A percentile compares a stretch with the other conserved stretches of the same genome.
Evolutionary conservation across 2,888 invertebrate genomes (phyloP).

Genomic region (Synergus japonicus): DNA sequence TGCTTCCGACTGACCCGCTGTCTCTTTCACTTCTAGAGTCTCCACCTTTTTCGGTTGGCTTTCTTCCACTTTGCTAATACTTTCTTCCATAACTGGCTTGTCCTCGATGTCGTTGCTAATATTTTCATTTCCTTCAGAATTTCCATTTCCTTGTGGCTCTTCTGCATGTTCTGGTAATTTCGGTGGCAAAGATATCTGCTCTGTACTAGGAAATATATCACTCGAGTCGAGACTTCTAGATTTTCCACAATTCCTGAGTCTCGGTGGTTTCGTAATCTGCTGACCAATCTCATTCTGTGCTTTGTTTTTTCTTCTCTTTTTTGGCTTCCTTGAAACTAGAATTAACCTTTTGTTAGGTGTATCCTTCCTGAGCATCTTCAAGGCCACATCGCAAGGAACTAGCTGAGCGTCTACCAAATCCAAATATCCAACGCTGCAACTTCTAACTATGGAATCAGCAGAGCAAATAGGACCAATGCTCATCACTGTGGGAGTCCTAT

Average conservation of each 20-base stretch:
- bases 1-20: slow-evolving; percentile 49
- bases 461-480: slow-evolving; percentile 82
- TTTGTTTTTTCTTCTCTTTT: slow-evolving; percentile 73
- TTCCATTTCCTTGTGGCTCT: slow-evolving; percentile 55
- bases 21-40: slow-evolving; percentile 46
- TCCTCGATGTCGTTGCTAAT: slow-evolving; percentile 37
- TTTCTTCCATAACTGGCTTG: slow-evolving; percentile 45
- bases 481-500: slow-evolving; percentile 80
- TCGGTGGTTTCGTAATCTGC: slow-evolving; percentile 76
- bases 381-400: slow-evolving; percentile 86
- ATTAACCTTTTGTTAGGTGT: slow-evolving; percentile 86
- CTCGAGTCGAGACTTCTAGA: slow-evolving; percentile 92
- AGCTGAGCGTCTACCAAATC: slow-evolving; percentile 89
- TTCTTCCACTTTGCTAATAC: slow-evolving; percentile 48
- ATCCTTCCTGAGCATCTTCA: slow-evolving; percentile 85
- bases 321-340: slow-evolving; percentile 84
- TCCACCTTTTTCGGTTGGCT: slow-evolving; percentile 43
- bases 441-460: slow-evolving; percentile 87
- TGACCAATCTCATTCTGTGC: slow-evolving; percentile 64
- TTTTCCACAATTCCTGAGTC: slow-evolving; percentile 85
- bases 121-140: slow-evolving; percentile 41
- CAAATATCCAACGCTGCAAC: slow-evolving; percentile 93
- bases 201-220: slow-evolving; percentile 83
- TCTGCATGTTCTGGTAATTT: slow-evolving; percentile 70
- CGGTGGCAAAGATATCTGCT: slow-evolving; percentile 69